Evolutionary conservation across 1,140 invertebrate genomes (phyloP), one percentile per base, ranked within the genome.

Genomic region (Bombus sylvicola): DNA sequence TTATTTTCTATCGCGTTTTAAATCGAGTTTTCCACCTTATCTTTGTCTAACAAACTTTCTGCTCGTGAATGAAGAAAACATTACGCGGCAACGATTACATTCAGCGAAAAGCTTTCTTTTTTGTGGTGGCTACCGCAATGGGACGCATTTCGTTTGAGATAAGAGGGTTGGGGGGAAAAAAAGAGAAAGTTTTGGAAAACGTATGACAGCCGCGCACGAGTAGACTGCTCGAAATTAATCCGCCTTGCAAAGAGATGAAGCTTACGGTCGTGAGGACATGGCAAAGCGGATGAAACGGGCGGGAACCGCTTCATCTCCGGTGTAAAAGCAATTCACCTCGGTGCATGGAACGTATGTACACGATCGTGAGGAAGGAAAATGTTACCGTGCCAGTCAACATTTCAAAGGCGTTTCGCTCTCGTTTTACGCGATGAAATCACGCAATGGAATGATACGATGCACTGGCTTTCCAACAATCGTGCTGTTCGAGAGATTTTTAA

Each of bases 151-250:
- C 12, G 22, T 13, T 39, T 25, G 22, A 6, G 12, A 41, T 72
- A 72, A 39, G 69, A 9, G 41, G 31, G 31, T 18, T 34, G 13
- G 5, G 6, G 37, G 0, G 31, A 1, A 18, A 66, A 31, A 64
- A 6, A 0, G 71, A 64, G 43, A 34, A 77, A 68, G 47, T 78
- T 83, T 68, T 10, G 53, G 57, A 31, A 43, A 39, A 13, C 41
- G 64, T n/a, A 57, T 77, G 59, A 77, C 75, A 53, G 66, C 41
- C 75, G 25, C 72, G 62, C 34, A 25, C 66, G 43, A 64, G 64
- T 43, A 39, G 59, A 64, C 66, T 66, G 62, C 57, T 81, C 82
- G 87, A 89, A 89, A 88, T 86, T 89, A 88, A 88, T 89, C 88
- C 83, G 79, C 72, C 75, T 53, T 74, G 87, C 74, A 57, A 82